Evolutionary conservation across 2,888 invertebrate genomes (phyloP).

Genomic region (Drosophila melanosoma): DNA sequence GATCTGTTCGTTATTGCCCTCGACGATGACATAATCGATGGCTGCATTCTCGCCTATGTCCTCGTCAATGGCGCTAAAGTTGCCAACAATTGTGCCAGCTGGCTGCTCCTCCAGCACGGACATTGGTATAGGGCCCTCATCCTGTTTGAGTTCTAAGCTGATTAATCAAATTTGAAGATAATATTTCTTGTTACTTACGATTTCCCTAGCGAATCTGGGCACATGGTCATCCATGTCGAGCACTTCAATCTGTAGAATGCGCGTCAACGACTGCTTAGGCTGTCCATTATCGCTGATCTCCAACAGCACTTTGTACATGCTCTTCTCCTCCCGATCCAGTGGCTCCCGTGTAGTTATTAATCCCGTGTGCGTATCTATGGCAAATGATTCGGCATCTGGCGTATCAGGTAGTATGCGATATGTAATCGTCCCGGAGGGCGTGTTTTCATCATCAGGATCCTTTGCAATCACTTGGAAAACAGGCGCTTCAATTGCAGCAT

Average conservation of each 20-base stretch:
- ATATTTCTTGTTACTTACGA: slow-evolving; percentile 86
- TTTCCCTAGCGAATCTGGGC: slow-evolving; percentile 89
- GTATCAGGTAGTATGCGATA: slow-evolving; percentile 91
- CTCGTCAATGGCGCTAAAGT: slow-evolving; percentile 89
- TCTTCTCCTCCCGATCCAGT: slow-evolving; percentile 91
- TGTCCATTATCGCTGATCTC: slow-evolving; percentile 92
- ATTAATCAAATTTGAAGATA: not conserved
- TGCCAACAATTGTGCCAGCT: slow-evolving; percentile 88
- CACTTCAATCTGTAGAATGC: slow-evolving; percentile 89
- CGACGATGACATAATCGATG: slow-evolving; percentile 90
- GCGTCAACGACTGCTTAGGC: slow-evolving; percentile 90
- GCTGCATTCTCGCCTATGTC: slow-evolving; percentile 91
- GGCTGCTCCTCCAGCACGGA: slow-evolving; percentile 89
- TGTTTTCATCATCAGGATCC: slow-evolving; percentile 91
- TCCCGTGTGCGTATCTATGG: slow-evolving; percentile 89
- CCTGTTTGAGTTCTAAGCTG: slow-evolving; percentile 83
- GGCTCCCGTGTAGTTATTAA: slow-evolving; percentile 89
- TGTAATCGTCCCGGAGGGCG: slow-evolving; percentile 90
- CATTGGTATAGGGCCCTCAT: slow-evolving; percentile 88
- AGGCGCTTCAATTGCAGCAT: slow-evolving; percentile 89
- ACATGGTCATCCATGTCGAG: slow-evolving; percentile 92
- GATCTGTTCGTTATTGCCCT: slow-evolving; percentile 89
- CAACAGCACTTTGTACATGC: slow-evolving; percentile 90
- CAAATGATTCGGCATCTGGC: slow-evolving; percentile 87
- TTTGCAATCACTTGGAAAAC: slow-evolving; percentile 92